Conservation (phyloP, 2,888 invertebrate genomes). For the Aporophyla nigra region DNA sequence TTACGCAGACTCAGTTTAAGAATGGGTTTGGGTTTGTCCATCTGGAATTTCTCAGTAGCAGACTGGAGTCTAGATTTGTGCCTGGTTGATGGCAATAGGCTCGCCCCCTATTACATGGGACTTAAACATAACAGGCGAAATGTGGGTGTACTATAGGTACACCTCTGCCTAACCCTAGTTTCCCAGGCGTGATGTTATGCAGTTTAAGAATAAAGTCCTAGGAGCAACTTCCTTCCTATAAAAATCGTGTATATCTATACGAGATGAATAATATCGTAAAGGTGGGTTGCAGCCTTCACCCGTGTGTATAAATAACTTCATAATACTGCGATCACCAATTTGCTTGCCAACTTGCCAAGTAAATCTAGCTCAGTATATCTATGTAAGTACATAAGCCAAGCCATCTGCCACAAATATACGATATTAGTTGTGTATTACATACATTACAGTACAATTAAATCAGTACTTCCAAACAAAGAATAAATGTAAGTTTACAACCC, state of each 20-base stretch:
- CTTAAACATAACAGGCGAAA: too few species aligned
- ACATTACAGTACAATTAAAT: slow-evolving; percentile 7
- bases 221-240: not conserved
- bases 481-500: slow-evolving; percentile 12
- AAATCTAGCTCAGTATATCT: slow-evolving; percentile 25
- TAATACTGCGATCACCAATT: slow-evolving; percentile 28
- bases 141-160: too few species aligned
- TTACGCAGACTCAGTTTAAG: too few species aligned
- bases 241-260: not conserved
- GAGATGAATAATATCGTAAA: slow-evolving; percentile 1
- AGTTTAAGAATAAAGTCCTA: too few species aligned
- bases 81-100: too few species aligned
- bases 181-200: too few species aligned
- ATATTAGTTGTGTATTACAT: slow-evolving; percentile 17
- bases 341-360: slow-evolving; percentile 44
- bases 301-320: slow-evolving; percentile 38
- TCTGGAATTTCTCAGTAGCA: too few species aligned
- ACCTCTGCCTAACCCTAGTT: too few species aligned
- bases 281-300: slow-evolving; percentile 26
- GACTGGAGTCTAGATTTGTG: too few species aligned
- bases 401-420: slow-evolving; percentile 2
- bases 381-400: slow-evolving; percentile 11
- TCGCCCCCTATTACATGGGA: too few species aligned
- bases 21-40: too few species aligned
- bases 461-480: not conserved